Percentiles rank a stretch among this genome's conserved stretches.
These are phyloP conservation scores for Ia io DNA, from an alignment of 2,113 vertebrate genomes.

Conservation along the genomic window DNA sequence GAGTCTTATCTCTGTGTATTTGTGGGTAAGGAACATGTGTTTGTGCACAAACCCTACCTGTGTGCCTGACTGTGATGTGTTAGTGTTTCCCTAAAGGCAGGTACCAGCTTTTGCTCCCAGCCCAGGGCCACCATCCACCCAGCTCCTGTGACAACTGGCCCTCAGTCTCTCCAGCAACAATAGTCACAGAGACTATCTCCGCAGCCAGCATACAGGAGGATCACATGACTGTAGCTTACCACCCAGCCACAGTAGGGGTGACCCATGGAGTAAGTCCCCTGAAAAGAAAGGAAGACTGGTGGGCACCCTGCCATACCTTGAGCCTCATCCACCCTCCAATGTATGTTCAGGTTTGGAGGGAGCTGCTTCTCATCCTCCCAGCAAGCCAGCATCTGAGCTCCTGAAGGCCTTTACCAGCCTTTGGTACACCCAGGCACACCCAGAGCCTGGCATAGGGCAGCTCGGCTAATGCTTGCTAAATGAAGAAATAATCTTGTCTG, in stretches of 20 bases:
- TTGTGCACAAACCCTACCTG: background rate
- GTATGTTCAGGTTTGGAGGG: background rate
- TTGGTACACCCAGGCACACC: background rate
- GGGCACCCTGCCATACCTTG: rapidly evolving
- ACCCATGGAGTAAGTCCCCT: background rate
- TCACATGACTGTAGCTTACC: background rate
- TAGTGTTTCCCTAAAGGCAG: background rate
- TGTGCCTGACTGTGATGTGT: background rate
- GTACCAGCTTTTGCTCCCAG: background rate
- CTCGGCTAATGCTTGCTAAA: background rate
- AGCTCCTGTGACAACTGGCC: background rate
- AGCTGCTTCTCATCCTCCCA: background rate
- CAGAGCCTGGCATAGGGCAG: background rate
- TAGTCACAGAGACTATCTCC: background rate
- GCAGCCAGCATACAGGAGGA: background rate
- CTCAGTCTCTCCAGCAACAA: background rate
- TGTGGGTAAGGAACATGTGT: background rate
- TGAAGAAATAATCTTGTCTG: background rate
- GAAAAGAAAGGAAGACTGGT: background rate
- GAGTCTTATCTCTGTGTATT: rapidly evolving
- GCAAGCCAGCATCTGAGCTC: background rate
- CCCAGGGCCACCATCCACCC: background rate
- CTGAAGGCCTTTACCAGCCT: background rate
- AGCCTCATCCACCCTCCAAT: rapidly evolving
- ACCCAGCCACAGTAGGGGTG: background rate